A percentile compares a stretch with the other conserved stretches of the same genome.
phyloP scores from a whole-genome alignment of 2,113 vertebrate species.

The Vimba vimba region DNA sequence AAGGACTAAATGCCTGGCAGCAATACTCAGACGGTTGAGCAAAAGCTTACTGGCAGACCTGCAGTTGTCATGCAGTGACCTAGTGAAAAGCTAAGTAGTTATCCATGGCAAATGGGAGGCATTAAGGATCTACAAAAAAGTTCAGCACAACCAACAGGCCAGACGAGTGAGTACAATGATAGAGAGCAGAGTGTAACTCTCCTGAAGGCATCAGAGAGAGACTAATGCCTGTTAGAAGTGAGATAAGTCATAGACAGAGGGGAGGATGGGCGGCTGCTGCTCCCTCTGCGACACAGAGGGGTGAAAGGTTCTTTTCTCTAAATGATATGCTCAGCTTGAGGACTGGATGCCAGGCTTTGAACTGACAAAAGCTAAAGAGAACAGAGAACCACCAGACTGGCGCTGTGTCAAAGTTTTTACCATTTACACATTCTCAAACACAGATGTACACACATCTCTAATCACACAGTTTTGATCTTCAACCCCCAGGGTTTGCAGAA shows the following conservation, averaged over 20 bases:
- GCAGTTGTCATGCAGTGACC: background rate
- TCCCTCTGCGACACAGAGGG: slow-evolving; percentile 29
- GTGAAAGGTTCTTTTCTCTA: slow-evolving; percentile 33
- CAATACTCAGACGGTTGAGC: slow-evolving; percentile 12
- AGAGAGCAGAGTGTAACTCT: slow-evolving; percentile 8
- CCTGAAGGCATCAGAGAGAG: slow-evolving; percentile 31
- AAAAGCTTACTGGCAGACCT: slow-evolving; percentile 10
- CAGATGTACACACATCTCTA: slow-evolving; percentile 18
- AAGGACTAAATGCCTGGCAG: background rate
- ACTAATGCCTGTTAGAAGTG: background rate
- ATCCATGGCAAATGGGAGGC: slow-evolving; percentile 25
- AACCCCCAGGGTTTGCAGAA: background rate
- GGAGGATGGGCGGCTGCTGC: background rate
- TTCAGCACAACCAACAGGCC: background rate
- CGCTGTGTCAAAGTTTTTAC: background rate
- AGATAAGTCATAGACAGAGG: background rate
- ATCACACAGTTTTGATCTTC: slow-evolving; percentile 23
- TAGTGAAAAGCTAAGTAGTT: background rate
- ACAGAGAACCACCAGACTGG: slow-evolving; percentile 1
- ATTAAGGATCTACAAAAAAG: background rate
- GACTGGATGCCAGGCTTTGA: background rate
- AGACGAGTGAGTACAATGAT: background rate
- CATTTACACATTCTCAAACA: slow-evolving; percentile 7
- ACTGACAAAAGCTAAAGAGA: slow-evolving; percentile 15
- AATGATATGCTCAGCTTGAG: background rate